Evolutionary conservation across 2,113 vertebrate genomes (phyloP).

Genomic region (Otolemur garnettii): DNA sequence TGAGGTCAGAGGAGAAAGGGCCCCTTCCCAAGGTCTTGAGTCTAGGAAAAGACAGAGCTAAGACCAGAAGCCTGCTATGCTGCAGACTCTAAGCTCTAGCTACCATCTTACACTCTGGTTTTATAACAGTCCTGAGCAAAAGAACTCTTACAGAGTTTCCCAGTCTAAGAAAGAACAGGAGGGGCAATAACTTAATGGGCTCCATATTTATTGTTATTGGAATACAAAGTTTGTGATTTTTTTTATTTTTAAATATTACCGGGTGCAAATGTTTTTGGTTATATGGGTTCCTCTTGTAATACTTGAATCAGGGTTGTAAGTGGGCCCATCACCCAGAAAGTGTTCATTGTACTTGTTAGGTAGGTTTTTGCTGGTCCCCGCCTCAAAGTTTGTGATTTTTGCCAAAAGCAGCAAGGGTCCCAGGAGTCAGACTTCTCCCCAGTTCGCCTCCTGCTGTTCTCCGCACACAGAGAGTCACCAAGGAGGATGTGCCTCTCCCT

Average conservation of each 20-base stretch:
- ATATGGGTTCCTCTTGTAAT: too few species aligned
- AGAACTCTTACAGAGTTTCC: background rate
- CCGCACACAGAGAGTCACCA: background rate
- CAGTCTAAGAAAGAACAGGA: background rate
- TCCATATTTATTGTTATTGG: background rate
- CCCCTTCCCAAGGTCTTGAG: background rate
- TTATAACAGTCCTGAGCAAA: slow-evolving; percentile 5
- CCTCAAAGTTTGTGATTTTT: background rate
- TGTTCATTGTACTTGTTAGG: too few species aligned
- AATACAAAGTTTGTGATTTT: background rate
- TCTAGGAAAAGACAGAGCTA: background rate
- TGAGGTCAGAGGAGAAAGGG: background rate
- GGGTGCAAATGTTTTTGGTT: too few species aligned
- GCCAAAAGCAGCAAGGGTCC: background rate
- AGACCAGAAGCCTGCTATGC: background rate
- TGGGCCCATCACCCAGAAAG: too few species aligned
- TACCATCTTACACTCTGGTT: background rate
- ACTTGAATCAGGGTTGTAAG: too few species aligned
- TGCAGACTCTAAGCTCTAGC: background rate
- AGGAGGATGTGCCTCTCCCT: background rate
- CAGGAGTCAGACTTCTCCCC: background rate
- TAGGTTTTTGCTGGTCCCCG: too few species aligned
- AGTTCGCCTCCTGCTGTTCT: background rate
- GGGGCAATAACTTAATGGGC: background rate
- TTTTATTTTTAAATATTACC: too few species aligned